Evolutionary conservation across 2,888 invertebrate genomes (phyloP), one percentile per base, ranked within the genome.

Genomic region (Polydrusus cervinus): DNA sequence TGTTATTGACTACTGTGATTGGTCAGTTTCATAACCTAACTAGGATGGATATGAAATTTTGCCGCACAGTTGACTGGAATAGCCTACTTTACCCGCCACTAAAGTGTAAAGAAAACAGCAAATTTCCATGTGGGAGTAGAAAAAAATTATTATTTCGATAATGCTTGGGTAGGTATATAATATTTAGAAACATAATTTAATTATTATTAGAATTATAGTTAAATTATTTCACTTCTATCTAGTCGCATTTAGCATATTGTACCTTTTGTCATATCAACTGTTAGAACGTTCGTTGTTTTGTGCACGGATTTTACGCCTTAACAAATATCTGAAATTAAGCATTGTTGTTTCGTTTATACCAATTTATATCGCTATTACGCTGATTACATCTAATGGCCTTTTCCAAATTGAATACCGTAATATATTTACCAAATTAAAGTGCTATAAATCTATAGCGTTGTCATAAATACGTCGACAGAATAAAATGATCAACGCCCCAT

Each of bases 381-480:
- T 75, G 76, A 78, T 78, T 74, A 79, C 72, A 78, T 76, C 75
- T 62, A 71, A 62, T 78, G 75, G 71, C 75, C 53, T 71, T 78
- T 76, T 69, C 71, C 72, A 77, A 75, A 75, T 77, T 74, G 74
- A 77, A 78, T 76, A 72, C 73, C 69, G 74, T 77, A 77, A 75
- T 77, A 75, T 73, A 75, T 78, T 78, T 77, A 71, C 69, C 73
- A 62, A 78, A 78, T 80, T 78, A 77, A 79, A 80, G 78, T 76
- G 66, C 67, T 76, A 64, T 77, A 75, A 77, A 80, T 79, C 78
- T 76, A 71, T 64, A 43, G 49, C 66, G 30, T 71, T 78, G 76
- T 78, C 71, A 78, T 65, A 65, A 66, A 65, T 68, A 69, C 49
- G 74, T 68, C 62, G 74, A 65, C 64, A 55, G 65, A 53, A 69